These are phyloP conservation scores for Microtus ochrogaster DNA, from an alignment of 2,113 vertebrate genomes.

Conservation along the genomic window DNA sequence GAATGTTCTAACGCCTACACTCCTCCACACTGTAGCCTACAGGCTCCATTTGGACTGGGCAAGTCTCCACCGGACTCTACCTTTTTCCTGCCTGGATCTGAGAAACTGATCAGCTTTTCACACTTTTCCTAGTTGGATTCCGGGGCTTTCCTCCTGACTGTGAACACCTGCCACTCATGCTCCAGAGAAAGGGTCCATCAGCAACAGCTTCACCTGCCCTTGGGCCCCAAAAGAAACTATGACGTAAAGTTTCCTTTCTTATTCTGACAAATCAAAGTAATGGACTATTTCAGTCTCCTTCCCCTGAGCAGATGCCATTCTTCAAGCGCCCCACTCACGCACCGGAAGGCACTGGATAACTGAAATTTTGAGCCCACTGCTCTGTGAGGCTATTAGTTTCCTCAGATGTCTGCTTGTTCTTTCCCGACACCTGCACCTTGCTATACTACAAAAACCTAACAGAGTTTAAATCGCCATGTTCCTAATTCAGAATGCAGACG, in stretches of 20 bases:
- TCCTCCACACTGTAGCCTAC: neutral
- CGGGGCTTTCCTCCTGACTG: slow-evolving; percentile 9
- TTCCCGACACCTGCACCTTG: slow-evolving; percentile 63
- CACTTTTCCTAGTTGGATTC: slow-evolving; percentile 6
- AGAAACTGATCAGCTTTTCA: neutral
- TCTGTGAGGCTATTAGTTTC: slow-evolving; percentile 12
- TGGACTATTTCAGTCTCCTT: neutral
- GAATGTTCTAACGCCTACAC: neutral
- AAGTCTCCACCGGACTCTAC: neutral
- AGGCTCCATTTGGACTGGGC: neutral
- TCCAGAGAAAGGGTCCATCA: neutral
- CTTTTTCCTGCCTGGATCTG: neutral
- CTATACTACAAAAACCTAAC: slow-evolving; percentile 40
- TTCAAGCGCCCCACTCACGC: slow-evolving; percentile 16
- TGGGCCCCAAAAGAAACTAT: slow-evolving; percentile 30
- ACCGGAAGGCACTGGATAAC: slow-evolving; percentile 33
- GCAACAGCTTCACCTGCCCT: neutral
- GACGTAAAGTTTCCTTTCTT: slow-evolving; percentile 3
- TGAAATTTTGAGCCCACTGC: neutral
- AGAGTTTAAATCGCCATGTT: slow-evolving; percentile 52
- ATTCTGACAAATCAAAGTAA: slow-evolving; percentile 49
- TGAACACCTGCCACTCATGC: neutral
- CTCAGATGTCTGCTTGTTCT: slow-evolving; percentile 69
- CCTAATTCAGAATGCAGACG: slow-evolving; percentile 73
- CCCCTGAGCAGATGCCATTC: neutral